A percentile compares a stretch with the other conserved stretches of the same genome.
These are phyloP conservation scores for Clarias batrachus DNA, from an alignment of 2,113 vertebrate species.

Conservation along the genomic window DNA sequence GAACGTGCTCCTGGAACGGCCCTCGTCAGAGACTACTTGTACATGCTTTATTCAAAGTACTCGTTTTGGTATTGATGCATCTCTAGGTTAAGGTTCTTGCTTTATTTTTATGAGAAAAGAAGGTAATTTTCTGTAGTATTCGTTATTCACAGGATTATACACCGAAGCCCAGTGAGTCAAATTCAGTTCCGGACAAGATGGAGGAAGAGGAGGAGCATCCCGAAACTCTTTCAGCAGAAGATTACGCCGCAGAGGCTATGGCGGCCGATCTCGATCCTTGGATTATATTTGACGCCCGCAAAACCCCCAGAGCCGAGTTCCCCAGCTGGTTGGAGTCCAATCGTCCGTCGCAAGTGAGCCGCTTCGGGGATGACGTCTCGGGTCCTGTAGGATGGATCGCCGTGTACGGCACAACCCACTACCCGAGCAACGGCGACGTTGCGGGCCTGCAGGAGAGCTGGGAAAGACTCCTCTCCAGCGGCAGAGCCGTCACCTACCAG, in stretches of 20 bases:
- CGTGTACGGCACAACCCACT: conserved; percentile 69
- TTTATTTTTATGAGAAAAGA: background rate
- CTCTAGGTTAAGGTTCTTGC: background rate
- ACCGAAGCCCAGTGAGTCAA: background rate
- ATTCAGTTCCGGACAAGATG: conserved; percentile 29
- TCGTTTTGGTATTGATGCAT: background rate
- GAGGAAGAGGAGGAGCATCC: conserved; percentile 41
- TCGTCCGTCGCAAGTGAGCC: conserved; percentile 79
- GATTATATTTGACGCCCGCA: conserved; percentile 82
- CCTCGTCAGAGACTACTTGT: too few relatives aligned
- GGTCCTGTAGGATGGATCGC: conserved; percentile 84
- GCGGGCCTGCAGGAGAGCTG: conserved; percentile 81
- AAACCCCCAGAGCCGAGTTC: conserved; percentile 77
- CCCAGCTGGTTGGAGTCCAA: conserved; percentile 83
- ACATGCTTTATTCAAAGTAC: background rate
- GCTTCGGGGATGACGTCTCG: conserved; percentile 71
- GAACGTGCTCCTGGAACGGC: too few relatives aligned
- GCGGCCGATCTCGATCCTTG: conserved; percentile 90
- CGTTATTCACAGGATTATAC: background rate
- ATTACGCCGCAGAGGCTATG: conserved; percentile 82
- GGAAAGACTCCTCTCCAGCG: conserved; percentile 78
- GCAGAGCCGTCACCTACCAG: conserved; percentile 74
- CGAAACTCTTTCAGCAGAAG: conserved; percentile 67
- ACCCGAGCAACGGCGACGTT: conserved; percentile 63
- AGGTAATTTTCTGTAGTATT: background rate